Conservation (phyloP, 1,140 invertebrate species). For the Caerostris extrusa region DNA sequence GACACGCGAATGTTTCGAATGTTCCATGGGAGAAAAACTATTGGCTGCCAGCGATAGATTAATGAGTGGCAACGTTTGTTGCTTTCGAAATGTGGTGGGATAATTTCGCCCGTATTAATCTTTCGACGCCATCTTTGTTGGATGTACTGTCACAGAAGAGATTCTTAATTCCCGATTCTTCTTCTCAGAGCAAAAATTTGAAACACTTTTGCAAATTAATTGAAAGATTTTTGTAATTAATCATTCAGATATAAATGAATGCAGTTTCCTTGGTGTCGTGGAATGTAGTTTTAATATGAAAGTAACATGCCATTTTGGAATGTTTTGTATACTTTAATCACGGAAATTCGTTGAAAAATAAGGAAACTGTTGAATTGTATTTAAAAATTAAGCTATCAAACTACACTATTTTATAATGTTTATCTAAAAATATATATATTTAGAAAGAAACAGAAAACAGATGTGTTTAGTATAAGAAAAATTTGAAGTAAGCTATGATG, state of each 20-base stretch:
- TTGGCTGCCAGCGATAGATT: conserved; percentile 39
- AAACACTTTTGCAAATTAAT: not conserved
- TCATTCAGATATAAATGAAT: not conserved
- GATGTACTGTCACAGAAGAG: not conserved
- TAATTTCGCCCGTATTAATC: not conserved
- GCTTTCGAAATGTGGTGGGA: not conserved
- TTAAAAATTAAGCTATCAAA: no score
- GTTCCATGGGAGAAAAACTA: conserved; percentile 28
- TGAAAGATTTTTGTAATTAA: not conserved
- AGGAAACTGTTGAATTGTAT: no score
- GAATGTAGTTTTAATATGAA: not conserved
- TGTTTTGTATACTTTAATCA: not conserved
- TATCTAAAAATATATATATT: no score
- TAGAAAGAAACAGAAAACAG: no score
- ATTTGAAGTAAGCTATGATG: no score
- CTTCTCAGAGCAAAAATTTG: not conserved
- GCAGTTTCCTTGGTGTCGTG: not conserved
- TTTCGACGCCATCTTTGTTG: not conserved
- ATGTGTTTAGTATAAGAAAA: no score
- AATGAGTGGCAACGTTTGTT: conserved; percentile 36
- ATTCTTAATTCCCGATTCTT: not conserved
- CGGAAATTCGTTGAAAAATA: no score
- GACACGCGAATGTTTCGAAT: conserved; percentile 48
- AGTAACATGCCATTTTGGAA: not conserved
- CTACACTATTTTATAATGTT: no score